Conservation (phyloP, 2,113 vertebrate species). For the Strigops habroptila region DNA sequence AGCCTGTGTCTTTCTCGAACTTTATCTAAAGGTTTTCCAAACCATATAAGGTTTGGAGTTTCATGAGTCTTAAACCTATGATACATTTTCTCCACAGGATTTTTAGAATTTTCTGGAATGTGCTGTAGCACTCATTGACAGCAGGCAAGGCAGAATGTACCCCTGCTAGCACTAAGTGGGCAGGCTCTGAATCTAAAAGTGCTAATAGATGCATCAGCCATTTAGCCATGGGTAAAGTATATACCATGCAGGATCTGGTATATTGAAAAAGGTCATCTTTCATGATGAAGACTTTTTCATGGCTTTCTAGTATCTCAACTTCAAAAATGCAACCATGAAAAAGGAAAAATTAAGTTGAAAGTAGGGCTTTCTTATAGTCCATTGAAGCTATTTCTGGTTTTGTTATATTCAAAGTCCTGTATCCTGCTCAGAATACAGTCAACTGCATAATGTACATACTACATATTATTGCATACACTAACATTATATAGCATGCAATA, state of each 20-base stretch:
- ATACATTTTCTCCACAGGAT: not conserved
- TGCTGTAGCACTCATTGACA: not conserved
- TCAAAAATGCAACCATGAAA: not conserved
- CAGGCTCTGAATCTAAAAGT: not conserved
- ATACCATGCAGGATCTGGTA: not conserved
- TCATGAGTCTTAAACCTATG: not conserved
- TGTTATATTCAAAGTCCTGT: not conserved
- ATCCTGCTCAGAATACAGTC: not conserved
- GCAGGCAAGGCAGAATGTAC: constrained; percentile 1
- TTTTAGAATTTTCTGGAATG: constrained; percentile 6
- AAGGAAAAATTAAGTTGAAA: not conserved
- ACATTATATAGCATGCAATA: not conserved
- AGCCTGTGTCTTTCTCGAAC: not conserved
- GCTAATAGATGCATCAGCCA: not conserved
- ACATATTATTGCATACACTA: not conserved
- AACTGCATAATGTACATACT: not conserved
- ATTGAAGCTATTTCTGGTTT: not conserved
- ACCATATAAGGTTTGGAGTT: not conserved
- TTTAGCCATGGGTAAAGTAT: not conserved
- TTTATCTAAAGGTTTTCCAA: not conserved
- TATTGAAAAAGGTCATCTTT: not conserved
- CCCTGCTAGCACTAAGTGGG: not conserved
- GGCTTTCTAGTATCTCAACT: not conserved
- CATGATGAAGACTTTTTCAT: not conserved
- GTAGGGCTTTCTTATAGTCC: not conserved